Evolutionary conservation across 2,113 vertebrate genomes (phyloP), one percentile per base, ranked within the genome.

Genomic region (Gobiocypris rarus): DNA sequence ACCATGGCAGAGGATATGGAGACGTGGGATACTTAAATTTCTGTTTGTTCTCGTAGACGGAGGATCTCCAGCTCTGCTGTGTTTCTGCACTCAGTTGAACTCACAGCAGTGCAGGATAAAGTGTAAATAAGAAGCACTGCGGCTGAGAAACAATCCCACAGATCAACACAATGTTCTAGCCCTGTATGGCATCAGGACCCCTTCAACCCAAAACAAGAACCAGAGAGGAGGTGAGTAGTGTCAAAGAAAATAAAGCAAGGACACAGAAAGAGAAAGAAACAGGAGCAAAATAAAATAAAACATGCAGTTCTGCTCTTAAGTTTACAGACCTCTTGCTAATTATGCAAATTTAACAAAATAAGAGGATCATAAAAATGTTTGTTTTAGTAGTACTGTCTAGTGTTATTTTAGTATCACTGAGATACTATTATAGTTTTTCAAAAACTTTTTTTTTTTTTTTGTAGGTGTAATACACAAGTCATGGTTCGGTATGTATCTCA

Each of bases 101-200:
- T 67, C 63, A 52, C 74, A 77, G 19, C 45, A 52, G 82, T 67
- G 43, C 45, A n/a, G 26, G 48, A 63, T 26, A 38, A 63, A 83
- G 82, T 65, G 74, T 50, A 76, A 83, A 75, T 58, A 58, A 76
- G 31, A 56, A 59, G n/a, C 69, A 73, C 41, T 1, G 19, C 19
- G 3, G 17, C n/a, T 78, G 34, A 9, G 19, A 15, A 59, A 43
- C 14, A 7, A 78, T 15, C 75, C 19, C 75, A 14, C 50, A 43
- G 75, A 34, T 26, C 54, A 78, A 61, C 75, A 24, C 54, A 24
- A 59, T 17, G 54, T 58, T 77, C 52, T n/a, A 3, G 38, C 54
- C 11, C n/a, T 3, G 34, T 59, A 9, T 15, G 22, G 22, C 50
- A 22, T n/a, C 28, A 76, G 28, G 48, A 54, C 50, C 50, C 74